phyloP scores from a whole-genome alignment of 2,888 invertebrate genomes.

The Taphrorychus bicolor region DNA sequence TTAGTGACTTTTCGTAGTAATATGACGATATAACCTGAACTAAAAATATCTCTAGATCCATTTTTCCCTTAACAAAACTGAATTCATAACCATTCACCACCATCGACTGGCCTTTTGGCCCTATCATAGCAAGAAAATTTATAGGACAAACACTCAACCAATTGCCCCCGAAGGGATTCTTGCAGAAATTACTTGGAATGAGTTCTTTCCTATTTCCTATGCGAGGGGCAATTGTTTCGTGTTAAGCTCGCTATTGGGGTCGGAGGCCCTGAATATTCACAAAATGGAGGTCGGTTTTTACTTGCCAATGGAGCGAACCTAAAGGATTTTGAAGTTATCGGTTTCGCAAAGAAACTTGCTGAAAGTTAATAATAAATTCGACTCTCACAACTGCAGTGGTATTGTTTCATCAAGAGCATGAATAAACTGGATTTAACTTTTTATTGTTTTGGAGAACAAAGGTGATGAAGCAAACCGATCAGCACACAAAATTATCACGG shows the following conservation, averaged over 20 bases:
- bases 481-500: not conserved
- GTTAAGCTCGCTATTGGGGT: not conserved
- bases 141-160: slow-evolving; percentile 3
- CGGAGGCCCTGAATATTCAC: not conserved
- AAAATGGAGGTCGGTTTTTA: not conserved
- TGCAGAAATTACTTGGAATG: slow-evolving; percentile 7
- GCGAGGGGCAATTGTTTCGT: not conserved
- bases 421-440: not conserved
- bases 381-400: not conserved
- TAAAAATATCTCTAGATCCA: too few relatives aligned
- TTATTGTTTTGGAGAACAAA: not conserved
- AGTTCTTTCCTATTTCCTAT: slow-evolving; percentile 6
- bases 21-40: too few relatives aligned
- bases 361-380: not conserved
- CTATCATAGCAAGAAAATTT: slow-evolving; percentile 1
- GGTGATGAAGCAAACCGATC: not conserved
- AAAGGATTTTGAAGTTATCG: too few relatives aligned
- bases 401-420: not conserved
- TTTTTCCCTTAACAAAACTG: not conserved
- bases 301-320: too few relatives aligned
- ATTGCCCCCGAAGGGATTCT: slow-evolving; percentile 1
- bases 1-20: too few relatives aligned
- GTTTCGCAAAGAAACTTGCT: not conserved
- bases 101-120: slow-evolving; percentile 7
- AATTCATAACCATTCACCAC: slow-evolving; percentile 6